Conservation (phyloP, 1,140 invertebrate genomes). For the Anastrepha obliqua region DNA sequence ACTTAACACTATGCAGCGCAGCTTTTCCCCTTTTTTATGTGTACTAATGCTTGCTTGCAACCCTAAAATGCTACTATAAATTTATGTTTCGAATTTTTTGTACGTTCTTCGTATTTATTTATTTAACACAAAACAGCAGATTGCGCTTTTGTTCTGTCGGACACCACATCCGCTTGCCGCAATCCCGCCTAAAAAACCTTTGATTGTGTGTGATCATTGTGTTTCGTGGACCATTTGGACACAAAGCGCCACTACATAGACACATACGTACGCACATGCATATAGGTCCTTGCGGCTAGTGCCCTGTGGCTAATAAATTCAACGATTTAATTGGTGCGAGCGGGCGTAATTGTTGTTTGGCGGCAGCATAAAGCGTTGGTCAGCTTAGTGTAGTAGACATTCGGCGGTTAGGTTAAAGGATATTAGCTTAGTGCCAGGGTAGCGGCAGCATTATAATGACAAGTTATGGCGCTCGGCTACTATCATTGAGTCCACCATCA, state of each 20-base stretch:
- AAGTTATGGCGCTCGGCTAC: constrained; percentile 2
- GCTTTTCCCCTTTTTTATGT: no score
- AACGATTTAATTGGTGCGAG: constrained; percentile 29
- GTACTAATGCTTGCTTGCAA: background rate
- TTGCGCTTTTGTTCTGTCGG: background rate
- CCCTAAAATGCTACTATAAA: constrained; percentile 30
- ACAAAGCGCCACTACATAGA: no score
- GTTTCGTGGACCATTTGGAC: no score
- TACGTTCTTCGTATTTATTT: background rate
- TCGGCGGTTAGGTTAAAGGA: constrained; percentile 14
- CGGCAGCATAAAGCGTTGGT: background rate
- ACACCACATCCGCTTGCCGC: background rate
- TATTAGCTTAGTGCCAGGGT: background rate
- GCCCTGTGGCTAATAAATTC: constrained; percentile 35
- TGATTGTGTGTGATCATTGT: no score
- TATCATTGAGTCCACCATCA: background rate
- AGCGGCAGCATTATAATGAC: background rate
- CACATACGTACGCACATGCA: no score
- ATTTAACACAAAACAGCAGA: background rate
- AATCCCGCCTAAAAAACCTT: no score
- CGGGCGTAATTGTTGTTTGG: constrained; percentile 6
- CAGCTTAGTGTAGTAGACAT: background rate
- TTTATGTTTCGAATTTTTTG: background rate
- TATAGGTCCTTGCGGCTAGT: background rate
- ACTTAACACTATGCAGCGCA: constrained; percentile 16